A percentile compares a stretch with the other conserved stretches of the same genome.
These are phyloP conservation scores for Radopholus similis DNA, from an alignment of 1,140 invertebrate genomes.

Conservation along the genomic window DNA sequence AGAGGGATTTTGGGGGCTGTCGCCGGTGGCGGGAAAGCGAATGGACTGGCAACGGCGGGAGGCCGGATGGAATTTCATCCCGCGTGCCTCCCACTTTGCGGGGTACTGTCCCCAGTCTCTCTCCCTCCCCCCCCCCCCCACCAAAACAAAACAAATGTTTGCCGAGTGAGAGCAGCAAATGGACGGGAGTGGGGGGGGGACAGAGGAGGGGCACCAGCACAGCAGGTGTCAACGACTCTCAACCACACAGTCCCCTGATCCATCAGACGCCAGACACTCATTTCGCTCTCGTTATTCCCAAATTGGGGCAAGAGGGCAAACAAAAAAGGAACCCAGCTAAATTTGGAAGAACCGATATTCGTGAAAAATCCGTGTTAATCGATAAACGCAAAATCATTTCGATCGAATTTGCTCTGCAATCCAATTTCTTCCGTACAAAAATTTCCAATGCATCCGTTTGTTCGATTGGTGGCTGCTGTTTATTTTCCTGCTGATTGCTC, in stretches of 20 bases:
- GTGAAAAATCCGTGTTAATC: no score
- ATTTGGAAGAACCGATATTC: neutral
- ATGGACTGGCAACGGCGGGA: neutral
- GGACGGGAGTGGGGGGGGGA: no score
- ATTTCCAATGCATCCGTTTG: no score
- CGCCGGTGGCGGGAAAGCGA: conserved; percentile 1
- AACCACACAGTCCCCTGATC: neutral
- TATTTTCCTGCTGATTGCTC: no score
- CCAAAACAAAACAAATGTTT: neutral
- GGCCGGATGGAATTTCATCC: conserved; percentile 1
- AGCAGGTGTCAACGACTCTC: conserved; percentile 7
- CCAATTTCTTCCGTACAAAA: no score
- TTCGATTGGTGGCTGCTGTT: no score
- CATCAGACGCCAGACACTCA: neutral
- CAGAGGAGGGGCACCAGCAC: neutral
- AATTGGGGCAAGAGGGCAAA: neutral
- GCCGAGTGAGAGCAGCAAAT: neutral
- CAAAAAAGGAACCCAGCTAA: no score
- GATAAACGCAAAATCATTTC: no score
- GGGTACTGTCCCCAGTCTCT: neutral
- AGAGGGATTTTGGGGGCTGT: no score
- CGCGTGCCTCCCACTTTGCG: neutral
- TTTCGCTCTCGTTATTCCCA: no score
- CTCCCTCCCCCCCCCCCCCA: neutral
- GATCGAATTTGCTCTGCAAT: no score